Conservation (phyloP, 2,113 vertebrate genomes). For the Anguilla rostrata region DNA sequence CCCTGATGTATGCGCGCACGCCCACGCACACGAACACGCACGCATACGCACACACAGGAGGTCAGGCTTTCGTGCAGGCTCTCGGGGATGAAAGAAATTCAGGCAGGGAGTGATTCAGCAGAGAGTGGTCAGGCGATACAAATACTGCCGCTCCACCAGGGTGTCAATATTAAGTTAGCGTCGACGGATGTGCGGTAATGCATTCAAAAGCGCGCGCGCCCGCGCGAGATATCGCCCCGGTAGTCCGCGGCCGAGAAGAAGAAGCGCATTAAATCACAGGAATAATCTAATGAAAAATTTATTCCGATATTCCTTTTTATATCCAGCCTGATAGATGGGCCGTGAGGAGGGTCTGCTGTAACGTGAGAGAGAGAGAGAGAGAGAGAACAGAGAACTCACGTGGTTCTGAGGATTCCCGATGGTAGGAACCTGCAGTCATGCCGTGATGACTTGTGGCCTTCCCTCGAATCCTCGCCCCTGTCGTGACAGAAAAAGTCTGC, state of each 20-base stretch:
- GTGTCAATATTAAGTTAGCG: slow-evolving; percentile 27
- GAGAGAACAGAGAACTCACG: not conserved
- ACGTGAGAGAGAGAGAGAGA: not conserved
- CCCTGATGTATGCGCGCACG: not conserved
- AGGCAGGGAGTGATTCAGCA: slow-evolving; percentile 7
- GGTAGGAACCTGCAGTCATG: not conserved
- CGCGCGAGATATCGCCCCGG: slow-evolving; percentile 20
- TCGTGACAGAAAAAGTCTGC: not conserved
- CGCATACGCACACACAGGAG: not conserved
- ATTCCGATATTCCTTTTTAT: slow-evolving; percentile 29
- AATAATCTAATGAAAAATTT: slow-evolving; percentile 32
- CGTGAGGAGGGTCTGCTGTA: not conserved
- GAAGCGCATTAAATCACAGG: slow-evolving; percentile 23
- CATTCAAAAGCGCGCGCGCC: slow-evolving; percentile 20
- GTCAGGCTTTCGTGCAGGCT: not conserved
- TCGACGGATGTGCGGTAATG: slow-evolving; percentile 20
- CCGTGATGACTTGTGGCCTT: not conserved
- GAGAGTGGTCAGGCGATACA: not conserved
- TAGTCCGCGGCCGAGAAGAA: not conserved
- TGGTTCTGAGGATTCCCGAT: not conserved
- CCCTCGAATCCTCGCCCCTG: not conserved
- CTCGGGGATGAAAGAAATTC: not conserved
- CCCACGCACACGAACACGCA: not conserved
- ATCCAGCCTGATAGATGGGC: slow-evolving; percentile 18
- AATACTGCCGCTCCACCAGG: not conserved